Conservation (phyloP, 2,113 vertebrate genomes). For the Fulica atra region DNA sequence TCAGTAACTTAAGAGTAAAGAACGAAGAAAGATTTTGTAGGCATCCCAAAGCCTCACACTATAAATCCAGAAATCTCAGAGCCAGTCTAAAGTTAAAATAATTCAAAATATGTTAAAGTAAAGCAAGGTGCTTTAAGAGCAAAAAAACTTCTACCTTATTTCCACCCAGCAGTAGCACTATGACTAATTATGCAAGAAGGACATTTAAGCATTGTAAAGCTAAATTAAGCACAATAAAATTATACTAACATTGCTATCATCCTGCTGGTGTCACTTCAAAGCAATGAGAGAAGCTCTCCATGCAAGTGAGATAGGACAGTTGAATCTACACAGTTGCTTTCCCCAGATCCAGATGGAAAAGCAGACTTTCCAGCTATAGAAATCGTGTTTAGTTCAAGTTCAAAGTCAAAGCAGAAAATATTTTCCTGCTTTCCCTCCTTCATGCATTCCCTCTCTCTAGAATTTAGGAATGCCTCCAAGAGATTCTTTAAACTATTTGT, state of each 20-base stretch:
- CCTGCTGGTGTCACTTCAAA: neutral
- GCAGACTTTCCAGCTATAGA: neutral
- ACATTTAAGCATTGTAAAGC: neutral
- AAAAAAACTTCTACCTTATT: neutral
- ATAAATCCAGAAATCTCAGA: neutral
- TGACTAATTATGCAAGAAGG: neutral
- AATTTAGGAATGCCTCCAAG: neutral
- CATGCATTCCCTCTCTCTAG: neutral
- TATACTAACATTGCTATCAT: neutral
- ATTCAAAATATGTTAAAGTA: neutral
- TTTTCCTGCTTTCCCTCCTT: neutral
- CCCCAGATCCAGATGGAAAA: neutral
- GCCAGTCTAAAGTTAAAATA: neutral
- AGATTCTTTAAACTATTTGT: neutral
- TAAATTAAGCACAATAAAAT: neutral
- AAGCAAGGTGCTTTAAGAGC: neutral
- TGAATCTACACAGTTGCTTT: neutral
- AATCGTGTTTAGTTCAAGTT: neutral
- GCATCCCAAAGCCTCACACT: neutral
- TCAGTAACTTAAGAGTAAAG: neutral
- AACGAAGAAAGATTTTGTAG: neutral
- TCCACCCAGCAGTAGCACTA: neutral
- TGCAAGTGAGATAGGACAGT: neutral
- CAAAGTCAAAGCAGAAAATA: neutral
- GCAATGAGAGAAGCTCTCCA: neutral